phyloP scores from a whole-genome alignment of 2,888 invertebrate genomes.

The Drosophila suboccidentalis region DNA sequence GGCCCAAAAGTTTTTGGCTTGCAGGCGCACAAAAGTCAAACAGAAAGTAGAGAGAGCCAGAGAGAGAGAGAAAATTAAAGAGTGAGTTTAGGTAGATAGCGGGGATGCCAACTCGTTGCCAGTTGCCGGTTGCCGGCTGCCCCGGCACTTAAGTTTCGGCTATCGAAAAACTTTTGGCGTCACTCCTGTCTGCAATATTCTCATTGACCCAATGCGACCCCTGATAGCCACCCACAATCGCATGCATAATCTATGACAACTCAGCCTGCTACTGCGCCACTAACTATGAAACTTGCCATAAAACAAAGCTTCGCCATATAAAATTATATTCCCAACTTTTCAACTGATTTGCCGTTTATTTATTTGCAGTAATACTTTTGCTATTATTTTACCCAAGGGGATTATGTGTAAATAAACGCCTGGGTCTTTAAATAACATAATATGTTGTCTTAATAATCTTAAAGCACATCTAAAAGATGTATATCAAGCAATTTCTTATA shows the following conservation, averaged over 20 bases:
- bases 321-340: constrained; percentile 44
- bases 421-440: neutral
- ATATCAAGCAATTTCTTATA: too few species aligned
- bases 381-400: constrained; percentile 2
- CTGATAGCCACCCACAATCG: constrained; percentile 33
- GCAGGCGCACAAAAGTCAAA: constrained; percentile 56
- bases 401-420: neutral
- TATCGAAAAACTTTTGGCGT: constrained; percentile 69
- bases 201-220: constrained; percentile 55
- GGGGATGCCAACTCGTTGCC: constrained; percentile 54
- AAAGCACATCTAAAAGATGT: neutral
- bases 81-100: constrained; percentile 48
- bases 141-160: constrained; percentile 65
- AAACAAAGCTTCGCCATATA: constrained; percentile 42
- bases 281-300: constrained; percentile 48
- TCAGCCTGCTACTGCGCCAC: constrained; percentile 38
- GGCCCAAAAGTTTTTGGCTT: constrained; percentile 60
- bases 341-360: constrained; percentile 47
- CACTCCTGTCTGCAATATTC: constrained; percentile 55
- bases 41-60: constrained; percentile 31
- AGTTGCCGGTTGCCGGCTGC: constrained; percentile 52
- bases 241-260: constrained; percentile 56
- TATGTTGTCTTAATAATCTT: neutral
- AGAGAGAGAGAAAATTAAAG: neutral
- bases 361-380: constrained; percentile 40